Evolutionary conservation across 2,797 vertebrate species (phyloP).

Genomic region (Poecilia picta): DNA sequence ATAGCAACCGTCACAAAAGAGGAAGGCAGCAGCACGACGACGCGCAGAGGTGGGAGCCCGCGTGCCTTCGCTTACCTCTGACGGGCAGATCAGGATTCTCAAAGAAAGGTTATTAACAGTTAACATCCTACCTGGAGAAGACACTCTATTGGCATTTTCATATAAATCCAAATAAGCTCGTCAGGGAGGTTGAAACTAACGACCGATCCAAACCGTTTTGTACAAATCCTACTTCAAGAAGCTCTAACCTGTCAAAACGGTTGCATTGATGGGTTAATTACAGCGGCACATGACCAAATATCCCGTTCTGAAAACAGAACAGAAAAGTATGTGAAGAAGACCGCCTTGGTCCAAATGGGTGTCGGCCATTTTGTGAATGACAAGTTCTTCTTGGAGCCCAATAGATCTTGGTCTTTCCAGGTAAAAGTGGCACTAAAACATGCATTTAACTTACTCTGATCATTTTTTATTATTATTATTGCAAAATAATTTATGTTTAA

Average conservation of each 20-base stretch:
- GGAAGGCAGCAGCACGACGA: constrained; percentile 23
- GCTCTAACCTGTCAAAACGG: neutral
- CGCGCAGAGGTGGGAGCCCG: constrained; percentile 21
- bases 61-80: constrained; percentile 18
- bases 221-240: neutral
- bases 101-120: neutral
- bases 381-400: too few species aligned
- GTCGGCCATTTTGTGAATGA: too few species aligned
- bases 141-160: neutral
- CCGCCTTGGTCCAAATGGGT: too few species aligned
- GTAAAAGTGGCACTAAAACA: too few species aligned
- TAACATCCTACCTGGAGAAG: neutral
- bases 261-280: neutral
- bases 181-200: neutral
- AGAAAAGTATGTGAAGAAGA: too few species aligned
- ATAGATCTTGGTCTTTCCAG: too few species aligned
- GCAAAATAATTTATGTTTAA: too few species aligned
- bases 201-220: neutral
- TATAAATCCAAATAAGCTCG: neutral
- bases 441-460: too few species aligned
- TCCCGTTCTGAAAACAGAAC: too few species aligned
- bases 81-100: neutral
- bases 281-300: neutral
- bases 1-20: constrained; percentile 35
- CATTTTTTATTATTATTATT: too few species aligned